A percentile compares a stretch with the other conserved stretches of the same genome.
Evolutionary conservation across 2,113 vertebrate genomes (phyloP).

Genomic region (Cephalopterus ornatus): DNA sequence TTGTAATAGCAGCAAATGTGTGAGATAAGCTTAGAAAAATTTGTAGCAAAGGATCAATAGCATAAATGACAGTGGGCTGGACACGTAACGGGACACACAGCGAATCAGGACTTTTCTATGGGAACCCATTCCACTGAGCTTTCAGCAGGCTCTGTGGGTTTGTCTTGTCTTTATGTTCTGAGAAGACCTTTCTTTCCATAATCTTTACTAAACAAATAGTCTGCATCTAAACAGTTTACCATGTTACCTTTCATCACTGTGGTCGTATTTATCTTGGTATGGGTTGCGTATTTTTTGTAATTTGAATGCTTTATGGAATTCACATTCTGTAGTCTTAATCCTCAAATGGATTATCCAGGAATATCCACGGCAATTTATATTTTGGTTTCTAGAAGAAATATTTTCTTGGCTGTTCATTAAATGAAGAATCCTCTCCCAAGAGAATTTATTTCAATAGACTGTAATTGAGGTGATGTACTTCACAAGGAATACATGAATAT

Average conservation of each 20-base stretch:
- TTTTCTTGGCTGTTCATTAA: conserved; percentile 12
- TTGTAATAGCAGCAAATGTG: background rate
- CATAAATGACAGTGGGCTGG: background rate
- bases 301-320: background rate
- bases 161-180: background rate
- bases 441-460: background rate
- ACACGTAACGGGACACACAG: fast-evolving
- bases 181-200: background rate
- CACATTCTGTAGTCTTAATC: background rate
- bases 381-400: background rate
- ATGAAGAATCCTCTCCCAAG: background rate
- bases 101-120: background rate
- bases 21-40: background rate
- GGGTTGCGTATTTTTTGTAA: background rate
- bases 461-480: background rate
- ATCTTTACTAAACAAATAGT: background rate
- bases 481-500: background rate
- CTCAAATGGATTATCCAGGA: background rate
- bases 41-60: background rate
- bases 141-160: background rate
- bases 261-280: background rate
- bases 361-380: background rate
- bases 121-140: background rate
- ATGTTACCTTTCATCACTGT: background rate
- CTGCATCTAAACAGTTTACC: background rate